These are phyloP conservation scores for Oasisia sp. DNA, from an alignment of 2,888 invertebrate species.

Conservation along the genomic window DNA sequence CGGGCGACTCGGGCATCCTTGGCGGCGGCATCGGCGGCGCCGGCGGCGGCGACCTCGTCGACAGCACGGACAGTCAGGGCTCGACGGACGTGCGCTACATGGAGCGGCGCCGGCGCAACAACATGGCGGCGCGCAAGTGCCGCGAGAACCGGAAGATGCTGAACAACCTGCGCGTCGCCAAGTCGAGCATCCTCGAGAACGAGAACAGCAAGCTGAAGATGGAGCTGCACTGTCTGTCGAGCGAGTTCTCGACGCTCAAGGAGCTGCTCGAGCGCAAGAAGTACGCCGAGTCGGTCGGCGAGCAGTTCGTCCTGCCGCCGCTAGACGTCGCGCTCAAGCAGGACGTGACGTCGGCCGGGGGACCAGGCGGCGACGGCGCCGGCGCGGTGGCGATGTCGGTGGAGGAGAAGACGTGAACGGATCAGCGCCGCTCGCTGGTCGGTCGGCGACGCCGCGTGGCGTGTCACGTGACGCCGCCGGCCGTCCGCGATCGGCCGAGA, in stretches of 20 bases:
- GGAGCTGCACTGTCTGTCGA: conserved; percentile 86
- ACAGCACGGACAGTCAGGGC: conserved; percentile 17
- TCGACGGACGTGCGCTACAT: conserved; percentile 50
- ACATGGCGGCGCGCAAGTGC: conserved; percentile 67
- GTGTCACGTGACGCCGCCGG: background rate
- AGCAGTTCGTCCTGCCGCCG: conserved; percentile 21
- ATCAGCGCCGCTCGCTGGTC: background rate
- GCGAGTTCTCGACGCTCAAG: conserved; percentile 90
- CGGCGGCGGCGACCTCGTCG: background rate
- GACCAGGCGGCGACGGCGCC: background rate
- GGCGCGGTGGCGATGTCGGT: background rate
- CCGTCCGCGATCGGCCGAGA: background rate
- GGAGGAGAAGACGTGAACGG: background rate
- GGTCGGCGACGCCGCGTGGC: background rate
- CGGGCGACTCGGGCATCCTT: background rate
- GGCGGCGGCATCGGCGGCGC: background rate
- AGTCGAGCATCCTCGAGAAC: conserved; percentile 62
- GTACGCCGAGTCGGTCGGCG: conserved; percentile 29
- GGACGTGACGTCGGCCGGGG: background rate
- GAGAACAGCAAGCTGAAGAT: conserved; percentile 72
- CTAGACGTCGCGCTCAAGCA: conserved; percentile 14
- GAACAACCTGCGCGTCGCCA: conserved; percentile 63
- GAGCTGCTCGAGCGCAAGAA: conserved; percentile 63
- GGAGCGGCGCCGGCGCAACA: conserved; percentile 67
- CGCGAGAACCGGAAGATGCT: conserved; percentile 66